Evolutionary conservation across 2,113 vertebrate genomes (phyloP).

Genomic region (Xiphias gladius): DNA sequence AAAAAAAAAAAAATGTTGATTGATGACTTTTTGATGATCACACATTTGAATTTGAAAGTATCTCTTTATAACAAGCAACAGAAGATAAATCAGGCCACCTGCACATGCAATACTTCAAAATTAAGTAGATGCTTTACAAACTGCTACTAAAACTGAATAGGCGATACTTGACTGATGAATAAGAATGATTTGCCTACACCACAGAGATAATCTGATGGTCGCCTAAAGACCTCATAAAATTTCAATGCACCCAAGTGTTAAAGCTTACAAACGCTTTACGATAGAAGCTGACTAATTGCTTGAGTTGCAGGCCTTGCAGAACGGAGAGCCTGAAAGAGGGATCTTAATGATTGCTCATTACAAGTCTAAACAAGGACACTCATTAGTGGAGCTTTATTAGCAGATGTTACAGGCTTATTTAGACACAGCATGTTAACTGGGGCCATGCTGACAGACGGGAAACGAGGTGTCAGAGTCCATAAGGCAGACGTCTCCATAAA

Average conservation of each 20-base stretch:
- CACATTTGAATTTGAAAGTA: background rate
- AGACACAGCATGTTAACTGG: constrained; percentile 68
- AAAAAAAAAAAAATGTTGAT: background rate
- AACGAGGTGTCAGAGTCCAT: constrained; percentile 60
- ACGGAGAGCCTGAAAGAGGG: constrained; percentile 56
- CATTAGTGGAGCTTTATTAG: constrained; percentile 78
- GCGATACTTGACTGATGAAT: constrained; percentile 31
- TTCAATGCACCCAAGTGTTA: constrained; percentile 59
- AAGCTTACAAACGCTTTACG: constrained; percentile 69
- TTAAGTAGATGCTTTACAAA: constrained; percentile 35
- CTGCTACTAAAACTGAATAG: constrained; percentile 32
- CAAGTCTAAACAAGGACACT: constrained; percentile 78
- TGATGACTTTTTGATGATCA: background rate
- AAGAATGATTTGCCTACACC: constrained; percentile 23
- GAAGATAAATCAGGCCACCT: constrained; percentile 23
- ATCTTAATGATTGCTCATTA: constrained; percentile 80
- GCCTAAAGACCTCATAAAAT: constrained; percentile 70
- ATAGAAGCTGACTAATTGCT: constrained; percentile 69
- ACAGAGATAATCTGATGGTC: constrained; percentile 57
- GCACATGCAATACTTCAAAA: background rate
- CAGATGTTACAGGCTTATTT: constrained; percentile 80
- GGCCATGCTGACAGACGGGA: constrained; percentile 62
- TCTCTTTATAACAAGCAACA: background rate
- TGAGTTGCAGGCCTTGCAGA: constrained; percentile 53
- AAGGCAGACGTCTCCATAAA: constrained; percentile 56